These are phyloP conservation scores for Enteromius mattozi DNA, from an alignment of 2,797 vertebrate genomes.

Conservation along the genomic window DNA sequence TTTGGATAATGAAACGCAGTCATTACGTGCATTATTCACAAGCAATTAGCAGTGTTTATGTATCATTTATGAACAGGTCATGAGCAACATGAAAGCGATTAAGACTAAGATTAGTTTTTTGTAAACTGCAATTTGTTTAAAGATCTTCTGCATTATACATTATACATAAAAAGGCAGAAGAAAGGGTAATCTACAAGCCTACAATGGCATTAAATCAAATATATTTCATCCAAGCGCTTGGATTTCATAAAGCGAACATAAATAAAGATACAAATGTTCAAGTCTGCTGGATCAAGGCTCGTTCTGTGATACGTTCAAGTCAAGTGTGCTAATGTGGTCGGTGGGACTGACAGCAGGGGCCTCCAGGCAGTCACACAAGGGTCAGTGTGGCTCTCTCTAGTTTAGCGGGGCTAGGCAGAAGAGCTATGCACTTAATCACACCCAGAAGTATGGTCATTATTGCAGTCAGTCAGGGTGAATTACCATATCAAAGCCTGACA, in stretches of 20 bases:
- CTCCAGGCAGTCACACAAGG: slow-evolving; percentile 55
- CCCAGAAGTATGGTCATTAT: slow-evolving; percentile 64
- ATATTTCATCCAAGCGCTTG: neutral
- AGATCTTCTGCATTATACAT: neutral
- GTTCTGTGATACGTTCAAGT: slow-evolving; percentile 16
- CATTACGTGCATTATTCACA: slow-evolving; percentile 39
- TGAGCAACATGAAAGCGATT: slow-evolving; percentile 24
- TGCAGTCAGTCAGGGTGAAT: slow-evolving; percentile 62
- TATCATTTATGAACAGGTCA: slow-evolving; percentile 36
- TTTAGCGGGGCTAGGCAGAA: slow-evolving; percentile 50
- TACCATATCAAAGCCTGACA: slow-evolving; percentile 67
- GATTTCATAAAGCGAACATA: slow-evolving; percentile 16
- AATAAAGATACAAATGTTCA: slow-evolving; percentile 15
- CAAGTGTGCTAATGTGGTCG: slow-evolving; percentile 8
- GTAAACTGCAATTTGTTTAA: slow-evolving; percentile 31
- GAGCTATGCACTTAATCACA: slow-evolving; percentile 62
- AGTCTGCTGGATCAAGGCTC: slow-evolving; percentile 6
- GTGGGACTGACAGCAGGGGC: slow-evolving; percentile 40
- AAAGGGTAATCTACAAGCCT: neutral
- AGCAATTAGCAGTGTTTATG: slow-evolving; percentile 10
- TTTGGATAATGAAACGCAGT: slow-evolving; percentile 30
- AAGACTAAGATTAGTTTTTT: slow-evolving; percentile 14
- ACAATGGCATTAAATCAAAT: neutral
- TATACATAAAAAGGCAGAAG: neutral
- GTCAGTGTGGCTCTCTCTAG: slow-evolving; percentile 54